phyloP scores from a whole-genome alignment of 2,888 invertebrate genomes.

The Athetis lepigone region DNA sequence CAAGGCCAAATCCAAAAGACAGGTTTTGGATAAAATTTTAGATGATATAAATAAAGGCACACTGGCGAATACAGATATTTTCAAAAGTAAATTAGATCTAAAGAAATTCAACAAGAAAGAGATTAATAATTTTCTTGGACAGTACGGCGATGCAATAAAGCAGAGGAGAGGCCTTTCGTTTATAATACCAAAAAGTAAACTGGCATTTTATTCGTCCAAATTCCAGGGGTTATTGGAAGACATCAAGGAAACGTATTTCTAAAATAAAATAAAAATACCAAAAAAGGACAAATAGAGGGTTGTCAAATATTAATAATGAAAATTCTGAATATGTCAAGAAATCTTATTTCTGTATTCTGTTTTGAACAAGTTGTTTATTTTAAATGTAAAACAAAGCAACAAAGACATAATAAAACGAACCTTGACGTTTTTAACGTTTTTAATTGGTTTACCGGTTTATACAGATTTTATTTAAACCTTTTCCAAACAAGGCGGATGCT shows the following conservation, averaged over 20 bases:
- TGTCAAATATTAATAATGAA: neutral
- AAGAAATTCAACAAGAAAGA: conserved; percentile 6
- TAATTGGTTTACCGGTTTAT: too few species aligned
- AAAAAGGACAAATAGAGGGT: neutral
- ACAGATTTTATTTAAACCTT: too few species aligned
- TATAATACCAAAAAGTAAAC: conserved; percentile 21
- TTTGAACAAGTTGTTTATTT: too few species aligned
- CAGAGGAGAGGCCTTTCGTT: conserved; percentile 25
- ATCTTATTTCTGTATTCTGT: too few species aligned
- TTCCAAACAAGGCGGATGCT: too few species aligned
- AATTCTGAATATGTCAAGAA: neutral
- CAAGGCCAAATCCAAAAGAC: conserved; percentile 17
- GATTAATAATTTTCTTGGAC: conserved; percentile 10
- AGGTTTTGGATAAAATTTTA: conserved; percentile 22
- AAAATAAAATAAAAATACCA: neutral
- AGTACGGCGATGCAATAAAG: conserved; percentile 12
- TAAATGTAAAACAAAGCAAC: too few species aligned
- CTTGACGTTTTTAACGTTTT: too few species aligned
- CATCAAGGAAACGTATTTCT: neutral
- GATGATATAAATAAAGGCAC: conserved; percentile 33
- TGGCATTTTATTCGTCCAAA: conserved; percentile 23
- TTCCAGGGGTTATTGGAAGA: neutral
- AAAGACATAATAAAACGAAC: too few species aligned
- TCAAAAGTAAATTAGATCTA: conserved; percentile 29
- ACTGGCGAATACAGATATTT: neutral